A percentile compares a stretch with the other conserved stretches of the same genome.
phyloP scores from a whole-genome alignment of 2,113 vertebrate genomes.

The Oncorhynchus keta region DNA sequence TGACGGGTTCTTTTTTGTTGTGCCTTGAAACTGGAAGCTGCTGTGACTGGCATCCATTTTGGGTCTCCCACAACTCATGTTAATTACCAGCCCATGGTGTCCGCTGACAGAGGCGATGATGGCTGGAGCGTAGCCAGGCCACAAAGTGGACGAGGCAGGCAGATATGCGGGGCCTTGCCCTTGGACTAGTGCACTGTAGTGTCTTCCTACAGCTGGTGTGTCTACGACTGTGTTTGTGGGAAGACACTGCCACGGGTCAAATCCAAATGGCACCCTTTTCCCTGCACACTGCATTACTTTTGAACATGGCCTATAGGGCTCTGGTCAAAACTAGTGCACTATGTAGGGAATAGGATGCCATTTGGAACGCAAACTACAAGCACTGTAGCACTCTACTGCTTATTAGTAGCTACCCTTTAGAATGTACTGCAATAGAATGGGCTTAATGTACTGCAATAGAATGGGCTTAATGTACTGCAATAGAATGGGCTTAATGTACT shows the following conservation, averaged over 20 bases:
- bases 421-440: background rate
- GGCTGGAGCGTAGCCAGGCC: constrained; percentile 26
- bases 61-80: constrained; percentile 32
- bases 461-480: too few species aligned
- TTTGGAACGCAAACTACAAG: too few species aligned
- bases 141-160: constrained; percentile 54
- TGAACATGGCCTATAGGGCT: too few species aligned
- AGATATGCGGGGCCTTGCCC: constrained; percentile 20
- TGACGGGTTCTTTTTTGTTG: constrained; percentile 18
- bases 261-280: too few species aligned
- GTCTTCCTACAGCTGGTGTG: background rate
- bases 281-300: too few species aligned
- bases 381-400: background rate
- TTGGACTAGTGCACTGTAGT: constrained; percentile 22
- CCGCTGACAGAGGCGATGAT: constrained; percentile 25
- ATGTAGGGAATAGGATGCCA: too few species aligned
- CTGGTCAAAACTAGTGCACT: too few species aligned
- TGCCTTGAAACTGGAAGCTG: constrained; percentile 28
- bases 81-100: constrained; percentile 43
- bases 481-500: too few species aligned
- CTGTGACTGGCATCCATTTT: constrained; percentile 29
- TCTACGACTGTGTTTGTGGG: too few species aligned
- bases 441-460: too few species aligned
- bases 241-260: too few species aligned
- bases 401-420: constrained; percentile 21